phyloP scores from a whole-genome alignment of 2,113 vertebrate genomes.

The Rhombomys opimus region DNA sequence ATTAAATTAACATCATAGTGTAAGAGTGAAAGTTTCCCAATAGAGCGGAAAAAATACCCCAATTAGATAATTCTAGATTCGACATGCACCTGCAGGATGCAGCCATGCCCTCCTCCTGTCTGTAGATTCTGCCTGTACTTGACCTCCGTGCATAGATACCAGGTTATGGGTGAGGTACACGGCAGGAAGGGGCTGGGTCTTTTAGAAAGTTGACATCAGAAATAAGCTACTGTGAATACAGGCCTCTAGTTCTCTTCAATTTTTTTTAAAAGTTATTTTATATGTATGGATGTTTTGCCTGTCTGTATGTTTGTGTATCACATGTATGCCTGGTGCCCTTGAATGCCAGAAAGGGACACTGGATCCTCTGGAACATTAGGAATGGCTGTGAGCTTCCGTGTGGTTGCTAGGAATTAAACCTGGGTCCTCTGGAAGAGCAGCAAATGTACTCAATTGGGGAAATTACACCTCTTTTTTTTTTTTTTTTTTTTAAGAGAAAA shows the following conservation, averaged over 20 bases:
- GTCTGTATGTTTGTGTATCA: not conserved
- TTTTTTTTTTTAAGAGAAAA: not conserved
- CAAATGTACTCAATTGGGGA: not conserved
- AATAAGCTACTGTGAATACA: not conserved
- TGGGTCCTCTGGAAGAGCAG: not conserved
- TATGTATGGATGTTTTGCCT: not conserved
- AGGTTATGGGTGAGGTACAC: too few species aligned
- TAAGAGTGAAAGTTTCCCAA: not conserved
- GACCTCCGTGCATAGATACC: too few species aligned
- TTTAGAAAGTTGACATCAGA: not conserved
- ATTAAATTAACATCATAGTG: not conserved
- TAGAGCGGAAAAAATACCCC: not conserved
- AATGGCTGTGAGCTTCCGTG: not conserved
- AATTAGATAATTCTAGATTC: not conserved
- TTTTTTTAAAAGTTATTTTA: not conserved
- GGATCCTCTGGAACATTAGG: not conserved
- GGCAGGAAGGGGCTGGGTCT: not conserved
- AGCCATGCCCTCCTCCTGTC: too few species aligned
- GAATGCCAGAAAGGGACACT: not conserved
- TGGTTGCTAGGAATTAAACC: not conserved
- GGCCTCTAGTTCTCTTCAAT: not conserved
- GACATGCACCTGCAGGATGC: not conserved
- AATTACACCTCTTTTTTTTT: not conserved
- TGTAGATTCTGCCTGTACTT: too few species aligned
- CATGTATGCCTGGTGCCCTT: not conserved